Evolutionary conservation across 2,888 invertebrate genomes (phyloP), one percentile per base, ranked within the genome.

Genomic region (Keiferia lycopersicella): DNA sequence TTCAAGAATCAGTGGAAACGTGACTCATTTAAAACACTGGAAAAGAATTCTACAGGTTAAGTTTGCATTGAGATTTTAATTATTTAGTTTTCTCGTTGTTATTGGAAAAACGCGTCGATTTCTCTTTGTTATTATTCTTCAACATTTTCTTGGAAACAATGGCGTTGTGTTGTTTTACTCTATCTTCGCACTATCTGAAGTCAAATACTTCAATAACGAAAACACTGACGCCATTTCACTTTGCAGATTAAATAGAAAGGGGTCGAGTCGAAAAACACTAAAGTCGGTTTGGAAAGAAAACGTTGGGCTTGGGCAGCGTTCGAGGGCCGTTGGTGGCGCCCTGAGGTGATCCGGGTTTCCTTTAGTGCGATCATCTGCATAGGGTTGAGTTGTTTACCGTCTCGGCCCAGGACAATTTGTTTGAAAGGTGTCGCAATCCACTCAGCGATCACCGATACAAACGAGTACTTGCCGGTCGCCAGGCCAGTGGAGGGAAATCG

Each of bases 371-470:
- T 82, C 80, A 87, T 89, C 87, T 88, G 88, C 90, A 89, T 88
- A 83, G 81, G 81, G 81, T 26, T 76, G 84, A 84, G 81, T 87
- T 89, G 91, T 90, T 90, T 90, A 90, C 88, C 78, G 82, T 78
- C 81, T 78, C 80, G 77, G 78, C 87, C 88, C 91, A 82, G 82
- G 84, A 90, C 91, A 91, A 91, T 91, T 88, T 91, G 84, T 88
- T 90, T 90, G 88, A 91, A 89, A 91, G 91, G 90, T 89, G 88
- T 90, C 88, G 82, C 78, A 90, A 90, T 91, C 88, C 88, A 87
- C 90, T 89, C 83, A 80, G 76, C 83, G 79, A 85, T 82, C 83
- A 79, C 72, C 79, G 82, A 82, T 84, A 83, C 82, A 80, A 81
- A 80, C 34, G 16, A 39, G 16, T 60, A 45, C 30, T 56, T 11